These are phyloP conservation scores for Pica pica DNA, from an alignment of 2,113 vertebrate species.

Conservation along the genomic window DNA sequence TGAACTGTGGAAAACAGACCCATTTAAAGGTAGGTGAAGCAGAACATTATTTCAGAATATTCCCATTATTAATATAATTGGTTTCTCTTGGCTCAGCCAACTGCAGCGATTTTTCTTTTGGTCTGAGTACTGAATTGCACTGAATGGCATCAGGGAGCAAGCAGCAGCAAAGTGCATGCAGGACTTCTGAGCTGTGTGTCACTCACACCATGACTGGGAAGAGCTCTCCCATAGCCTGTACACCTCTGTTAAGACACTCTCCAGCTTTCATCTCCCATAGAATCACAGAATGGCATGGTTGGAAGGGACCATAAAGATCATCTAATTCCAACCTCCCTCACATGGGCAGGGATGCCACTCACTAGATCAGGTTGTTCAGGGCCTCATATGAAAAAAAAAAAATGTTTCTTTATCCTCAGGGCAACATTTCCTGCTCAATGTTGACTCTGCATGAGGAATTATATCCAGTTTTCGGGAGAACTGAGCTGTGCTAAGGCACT, in stretches of 20 bases:
- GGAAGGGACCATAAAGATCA: background rate
- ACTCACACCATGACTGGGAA: background rate
- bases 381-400: background rate
- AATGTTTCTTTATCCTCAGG: background rate
- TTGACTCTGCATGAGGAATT: background rate
- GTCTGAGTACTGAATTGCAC: background rate
- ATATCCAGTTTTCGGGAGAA: background rate
- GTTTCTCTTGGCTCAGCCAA: background rate
- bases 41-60: background rate
- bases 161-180: background rate
- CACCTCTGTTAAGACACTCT: too few species aligned
- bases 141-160: background rate
- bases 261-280: background rate
- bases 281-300: background rate
- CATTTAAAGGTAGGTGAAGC: background rate
- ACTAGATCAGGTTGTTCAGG: background rate
- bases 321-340: accelerated
- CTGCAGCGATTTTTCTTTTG: background rate
- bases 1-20: background rate
- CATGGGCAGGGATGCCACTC: background rate
- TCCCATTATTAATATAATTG: background rate
- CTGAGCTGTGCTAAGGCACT: background rate
- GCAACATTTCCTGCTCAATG: background rate
- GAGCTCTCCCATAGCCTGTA: background rate
- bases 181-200: too few species aligned